Evolutionary conservation across 1,140 invertebrate species (phyloP).

Genomic region (Amyelois transitella): DNA sequence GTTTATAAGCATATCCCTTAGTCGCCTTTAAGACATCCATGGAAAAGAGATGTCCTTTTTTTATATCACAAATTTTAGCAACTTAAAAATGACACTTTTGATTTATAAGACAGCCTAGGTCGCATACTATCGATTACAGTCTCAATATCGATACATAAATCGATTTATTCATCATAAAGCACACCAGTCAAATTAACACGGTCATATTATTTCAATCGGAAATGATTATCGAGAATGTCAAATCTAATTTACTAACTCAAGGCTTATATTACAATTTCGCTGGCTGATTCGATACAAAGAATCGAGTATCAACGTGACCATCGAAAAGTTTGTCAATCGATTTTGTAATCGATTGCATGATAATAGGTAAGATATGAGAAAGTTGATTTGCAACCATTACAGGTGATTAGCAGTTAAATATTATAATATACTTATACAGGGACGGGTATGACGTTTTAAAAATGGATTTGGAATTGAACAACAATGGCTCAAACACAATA

Average conservation of each 20-base stretch:
- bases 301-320: constrained; percentile 8
- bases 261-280: constrained; percentile 9
- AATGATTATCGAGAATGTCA: constrained; percentile 8
- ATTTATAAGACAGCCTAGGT: too few relatives aligned
- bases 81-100: too few relatives aligned
- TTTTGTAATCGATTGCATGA: background rate
- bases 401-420: too few relatives aligned
- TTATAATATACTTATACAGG: too few relatives aligned
- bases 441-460: too few relatives aligned
- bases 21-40: too few relatives aligned
- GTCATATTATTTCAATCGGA: constrained; percentile 6
- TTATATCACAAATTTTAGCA: too few relatives aligned
- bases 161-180: background rate
- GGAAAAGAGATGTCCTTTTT: too few relatives aligned
- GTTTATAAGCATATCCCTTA: too few relatives aligned
- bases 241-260: constrained; percentile 11
- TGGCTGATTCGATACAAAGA: constrained; percentile 2
- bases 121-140: background rate
- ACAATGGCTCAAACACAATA: too few relatives aligned
- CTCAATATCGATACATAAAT: background rate
- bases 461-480: too few relatives aligned
- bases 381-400: constrained; percentile 6
- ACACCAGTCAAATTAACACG: background rate
- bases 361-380: background rate
- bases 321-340: constrained; percentile 7